phyloP scores from a whole-genome alignment of 2,797 vertebrate genomes.

The Rhinogobio ventralis region DNA sequence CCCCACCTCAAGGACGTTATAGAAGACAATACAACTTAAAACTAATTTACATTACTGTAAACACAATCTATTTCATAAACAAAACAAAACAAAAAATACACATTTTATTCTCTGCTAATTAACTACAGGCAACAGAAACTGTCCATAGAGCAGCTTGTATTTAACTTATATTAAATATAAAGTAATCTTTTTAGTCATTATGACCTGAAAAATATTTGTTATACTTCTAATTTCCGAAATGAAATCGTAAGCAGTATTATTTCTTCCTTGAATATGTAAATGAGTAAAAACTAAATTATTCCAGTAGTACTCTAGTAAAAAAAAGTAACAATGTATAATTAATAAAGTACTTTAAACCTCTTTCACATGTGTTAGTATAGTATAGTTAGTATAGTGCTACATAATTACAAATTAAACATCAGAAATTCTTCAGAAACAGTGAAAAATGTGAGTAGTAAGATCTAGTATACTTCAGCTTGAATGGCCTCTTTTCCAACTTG shows the following conservation, averaged over 20 bases:
- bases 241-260: neutral
- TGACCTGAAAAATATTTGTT: neutral
- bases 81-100: no score
- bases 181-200: neutral
- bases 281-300: neutral
- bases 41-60: neutral
- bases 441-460: neutral
- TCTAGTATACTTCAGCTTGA: neutral
- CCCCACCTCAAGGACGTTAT: neutral
- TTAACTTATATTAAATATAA: neutral
- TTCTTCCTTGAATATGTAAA: neutral
- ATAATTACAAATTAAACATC: neutral
- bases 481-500: slow-evolving; percentile 36
- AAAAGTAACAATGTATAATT: neutral
- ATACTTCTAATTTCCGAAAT: neutral
- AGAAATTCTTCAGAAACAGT: neutral
- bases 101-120: neutral
- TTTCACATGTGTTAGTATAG: neutral
- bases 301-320: neutral
- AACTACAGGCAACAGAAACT: neutral
- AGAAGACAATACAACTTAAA: no score
- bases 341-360: neutral
- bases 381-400: neutral
- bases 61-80: neutral
- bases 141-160: neutral